Conservation (phyloP, 2,888 invertebrate species). For the Diaperis boleti region DNA sequence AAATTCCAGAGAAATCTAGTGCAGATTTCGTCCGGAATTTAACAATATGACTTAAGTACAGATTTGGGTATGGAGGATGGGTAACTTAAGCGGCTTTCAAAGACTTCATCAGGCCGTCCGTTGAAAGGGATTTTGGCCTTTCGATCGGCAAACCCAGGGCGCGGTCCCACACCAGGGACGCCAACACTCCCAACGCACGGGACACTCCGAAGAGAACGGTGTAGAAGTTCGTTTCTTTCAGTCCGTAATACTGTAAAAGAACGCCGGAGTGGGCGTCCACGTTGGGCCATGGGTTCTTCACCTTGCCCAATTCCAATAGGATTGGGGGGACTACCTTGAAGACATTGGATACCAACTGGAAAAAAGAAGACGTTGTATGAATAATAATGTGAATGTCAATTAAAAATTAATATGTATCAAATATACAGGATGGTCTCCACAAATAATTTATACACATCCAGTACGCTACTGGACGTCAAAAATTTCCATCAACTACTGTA, state of each 20-base stretch:
- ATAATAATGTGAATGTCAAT: too few species aligned
- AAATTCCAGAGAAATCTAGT: background rate
- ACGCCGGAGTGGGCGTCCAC: constrained; percentile 98
- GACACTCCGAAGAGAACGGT: constrained; percentile 94
- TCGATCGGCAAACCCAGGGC: constrained; percentile 89
- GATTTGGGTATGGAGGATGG: constrained; percentile 14
- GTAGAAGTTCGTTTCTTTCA: constrained; percentile 95
- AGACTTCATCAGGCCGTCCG: constrained; percentile 71
- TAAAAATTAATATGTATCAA: too few species aligned
- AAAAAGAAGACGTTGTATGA: too few species aligned
- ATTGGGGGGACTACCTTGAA: constrained; percentile 95
- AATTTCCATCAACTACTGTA: too few species aligned
- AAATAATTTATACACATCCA: too few species aligned
- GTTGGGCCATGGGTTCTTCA: constrained; percentile 99
- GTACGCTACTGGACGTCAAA: too few species aligned
- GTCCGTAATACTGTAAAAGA: constrained; percentile 89
- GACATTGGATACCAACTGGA: constrained; percentile 78
- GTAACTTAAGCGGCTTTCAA: constrained; percentile 35
- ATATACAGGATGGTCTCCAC: too few species aligned
- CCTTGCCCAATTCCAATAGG: constrained; percentile 93
- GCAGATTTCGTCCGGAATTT: background rate
- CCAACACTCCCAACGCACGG: constrained; percentile 86
- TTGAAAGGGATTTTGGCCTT: constrained; percentile 88
- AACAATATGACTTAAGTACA: constrained; percentile 28
- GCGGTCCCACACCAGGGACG: constrained; percentile 89